phyloP scores from a whole-genome alignment of 2,797 vertebrate species.

The Myotis pilosus region DNA sequence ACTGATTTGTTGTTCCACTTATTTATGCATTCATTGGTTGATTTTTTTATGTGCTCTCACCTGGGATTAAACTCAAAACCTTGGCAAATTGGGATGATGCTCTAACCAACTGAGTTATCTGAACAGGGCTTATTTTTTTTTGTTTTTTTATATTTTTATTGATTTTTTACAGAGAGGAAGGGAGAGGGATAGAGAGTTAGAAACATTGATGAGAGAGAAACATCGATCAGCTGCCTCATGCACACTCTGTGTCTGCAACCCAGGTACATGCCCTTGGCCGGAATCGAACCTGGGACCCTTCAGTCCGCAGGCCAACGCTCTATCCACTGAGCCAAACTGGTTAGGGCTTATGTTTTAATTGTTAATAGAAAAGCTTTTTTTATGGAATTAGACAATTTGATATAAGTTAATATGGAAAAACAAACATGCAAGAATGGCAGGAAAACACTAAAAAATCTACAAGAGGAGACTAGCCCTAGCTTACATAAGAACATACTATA shows the following conservation, averaged over 20 bases:
- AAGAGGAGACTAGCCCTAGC: background rate
- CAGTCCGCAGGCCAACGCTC: no score
- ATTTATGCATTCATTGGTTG: background rate
- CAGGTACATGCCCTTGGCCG: no score
- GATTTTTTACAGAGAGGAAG: no score
- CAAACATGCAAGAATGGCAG: background rate
- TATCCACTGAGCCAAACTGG: no score
- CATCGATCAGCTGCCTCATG: no score
- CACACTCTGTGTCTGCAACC: no score
- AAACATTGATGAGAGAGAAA: no score
- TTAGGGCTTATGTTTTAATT: background rate
- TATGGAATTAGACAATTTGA: background rate
- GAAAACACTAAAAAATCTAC: background rate
- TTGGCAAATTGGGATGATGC: background rate
- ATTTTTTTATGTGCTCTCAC: background rate
- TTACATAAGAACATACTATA: background rate
- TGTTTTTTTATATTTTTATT: no score
- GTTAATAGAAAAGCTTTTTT: conserved; percentile 20
- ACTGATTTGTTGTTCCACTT: background rate
- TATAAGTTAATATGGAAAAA: conserved; percentile 4
- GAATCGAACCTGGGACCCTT: no score
- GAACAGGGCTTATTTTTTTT: background rate
- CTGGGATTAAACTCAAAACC: background rate
- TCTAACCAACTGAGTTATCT: background rate
- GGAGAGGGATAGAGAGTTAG: no score